phyloP scores from a whole-genome alignment of 2,113 vertebrate genomes.

The Artemisiospiza belli region DNA sequence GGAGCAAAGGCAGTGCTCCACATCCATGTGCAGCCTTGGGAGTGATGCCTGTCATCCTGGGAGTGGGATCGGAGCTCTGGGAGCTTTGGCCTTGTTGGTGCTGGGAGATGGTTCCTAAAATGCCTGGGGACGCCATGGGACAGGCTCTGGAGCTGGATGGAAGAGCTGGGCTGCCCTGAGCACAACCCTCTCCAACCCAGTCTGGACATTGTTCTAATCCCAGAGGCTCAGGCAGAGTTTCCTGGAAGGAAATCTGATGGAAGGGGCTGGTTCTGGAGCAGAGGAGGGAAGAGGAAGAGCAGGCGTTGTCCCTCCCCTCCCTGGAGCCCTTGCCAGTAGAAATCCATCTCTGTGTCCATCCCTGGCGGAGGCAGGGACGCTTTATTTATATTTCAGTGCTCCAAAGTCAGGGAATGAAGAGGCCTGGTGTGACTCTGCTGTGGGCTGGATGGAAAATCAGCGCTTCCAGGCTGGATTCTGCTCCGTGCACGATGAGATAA shows the following conservation, averaged over 20 bases:
- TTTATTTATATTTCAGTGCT: neutral
- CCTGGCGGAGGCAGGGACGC: accelerated
- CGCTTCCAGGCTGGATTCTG: neutral
- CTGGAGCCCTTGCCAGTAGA: neutral
- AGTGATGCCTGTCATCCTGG: neutral
- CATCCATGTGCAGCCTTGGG: neutral
- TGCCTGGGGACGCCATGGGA: accelerated
- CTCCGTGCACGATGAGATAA: accelerated
- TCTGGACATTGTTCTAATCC: neutral
- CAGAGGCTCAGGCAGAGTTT: neutral
- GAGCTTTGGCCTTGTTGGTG: neutral
- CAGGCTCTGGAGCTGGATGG: neutral
- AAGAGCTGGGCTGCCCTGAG: neutral
- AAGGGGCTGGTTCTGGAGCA: neutral
- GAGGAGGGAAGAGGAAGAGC: neutral
- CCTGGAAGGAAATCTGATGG: neutral
- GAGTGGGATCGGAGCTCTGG: neutral
- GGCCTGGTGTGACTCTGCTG: neutral
- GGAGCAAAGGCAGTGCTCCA: neutral
- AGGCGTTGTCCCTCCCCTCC: neutral
- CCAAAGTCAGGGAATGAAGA: neutral
- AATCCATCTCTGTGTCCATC: neutral
- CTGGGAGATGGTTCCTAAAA: neutral
- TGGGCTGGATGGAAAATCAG: neutral
- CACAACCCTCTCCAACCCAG: neutral